Conservation (phyloP, 2,888 invertebrate species). For the Molanna angustata region DNA sequence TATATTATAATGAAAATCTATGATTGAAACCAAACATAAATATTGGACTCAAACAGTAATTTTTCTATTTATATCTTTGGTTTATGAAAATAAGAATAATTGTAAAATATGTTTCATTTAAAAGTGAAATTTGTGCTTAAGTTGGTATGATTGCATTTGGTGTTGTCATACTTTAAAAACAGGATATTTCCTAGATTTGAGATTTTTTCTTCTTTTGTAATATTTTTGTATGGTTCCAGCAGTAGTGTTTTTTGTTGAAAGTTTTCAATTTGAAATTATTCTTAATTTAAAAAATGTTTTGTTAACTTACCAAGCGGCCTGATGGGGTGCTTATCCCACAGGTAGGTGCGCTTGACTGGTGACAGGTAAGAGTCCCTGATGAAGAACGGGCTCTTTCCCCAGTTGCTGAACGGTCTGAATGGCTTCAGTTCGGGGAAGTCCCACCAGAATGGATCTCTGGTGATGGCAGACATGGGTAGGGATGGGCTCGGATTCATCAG, state of each 20-base stretch:
- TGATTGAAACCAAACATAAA: no score
- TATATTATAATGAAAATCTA: no score
- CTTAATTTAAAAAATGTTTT: conserved; percentile 2
- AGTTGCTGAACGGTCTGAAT: conserved; percentile 61
- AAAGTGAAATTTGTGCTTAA: no score
- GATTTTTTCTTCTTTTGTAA: no score
- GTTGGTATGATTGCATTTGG: no score
- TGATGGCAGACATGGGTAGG: conserved; percentile 75
- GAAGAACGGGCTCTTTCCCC: conserved; percentile 72
- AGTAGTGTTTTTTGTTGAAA: background rate
- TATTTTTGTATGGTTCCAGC: no score
- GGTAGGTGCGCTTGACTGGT: conserved; percentile 85
- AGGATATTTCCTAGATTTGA: no score
- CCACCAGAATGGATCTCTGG: conserved; percentile 90
- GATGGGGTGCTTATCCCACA: conserved; percentile 89
- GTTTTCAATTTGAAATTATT: background rate
- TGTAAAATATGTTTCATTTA: no score
- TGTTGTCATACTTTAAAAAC: no score
- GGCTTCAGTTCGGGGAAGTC: conserved; percentile 79
- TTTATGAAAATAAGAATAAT: no score
- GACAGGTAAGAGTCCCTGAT: conserved; percentile 86
- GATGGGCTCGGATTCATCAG: conserved; percentile 77
- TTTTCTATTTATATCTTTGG: no score
- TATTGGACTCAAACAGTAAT: no score
- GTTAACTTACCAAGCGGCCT: conserved; percentile 79